phyloP scores from a whole-genome alignment of 2,113 vertebrate genomes.

The Dicrurus megarhynchus region DNA sequence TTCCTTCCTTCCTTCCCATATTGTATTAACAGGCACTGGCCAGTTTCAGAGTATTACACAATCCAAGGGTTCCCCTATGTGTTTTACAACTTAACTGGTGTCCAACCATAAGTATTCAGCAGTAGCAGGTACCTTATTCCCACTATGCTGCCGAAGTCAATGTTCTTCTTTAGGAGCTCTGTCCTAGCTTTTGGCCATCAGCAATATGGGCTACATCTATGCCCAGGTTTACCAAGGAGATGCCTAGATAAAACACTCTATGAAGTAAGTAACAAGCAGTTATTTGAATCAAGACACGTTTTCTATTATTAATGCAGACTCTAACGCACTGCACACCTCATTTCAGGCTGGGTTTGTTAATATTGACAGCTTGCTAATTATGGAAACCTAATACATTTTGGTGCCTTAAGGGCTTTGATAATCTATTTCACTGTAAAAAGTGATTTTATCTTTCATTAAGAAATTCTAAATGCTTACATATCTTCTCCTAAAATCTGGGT shows the following conservation, averaged over 20 bases:
- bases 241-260: neutral
- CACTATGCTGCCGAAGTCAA: neutral
- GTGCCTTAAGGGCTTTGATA: neutral
- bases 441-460: neutral
- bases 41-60: neutral
- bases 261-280: neutral
- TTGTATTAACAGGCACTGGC: neutral
- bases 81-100: neutral
- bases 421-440: neutral
- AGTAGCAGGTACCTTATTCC: neutral
- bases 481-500: neutral
- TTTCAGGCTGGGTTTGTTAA: neutral
- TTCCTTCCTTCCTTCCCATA: neutral
- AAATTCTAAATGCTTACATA: neutral
- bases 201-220: neutral
- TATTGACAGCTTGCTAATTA: fast-evolving
- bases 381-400: neutral
- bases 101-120: neutral
- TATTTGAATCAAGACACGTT: neutral
- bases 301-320: neutral
- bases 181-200: neutral
- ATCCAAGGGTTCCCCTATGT: neutral
- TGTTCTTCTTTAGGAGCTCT: neutral
- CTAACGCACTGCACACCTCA: neutral
- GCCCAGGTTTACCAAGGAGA: neutral